Percentiles rank a stretch among this genome's conserved stretches.
These are phyloP conservation scores for Ophion costatus DNA, from an alignment of 2,888 invertebrate genomes.

Conservation along the genomic window DNA sequence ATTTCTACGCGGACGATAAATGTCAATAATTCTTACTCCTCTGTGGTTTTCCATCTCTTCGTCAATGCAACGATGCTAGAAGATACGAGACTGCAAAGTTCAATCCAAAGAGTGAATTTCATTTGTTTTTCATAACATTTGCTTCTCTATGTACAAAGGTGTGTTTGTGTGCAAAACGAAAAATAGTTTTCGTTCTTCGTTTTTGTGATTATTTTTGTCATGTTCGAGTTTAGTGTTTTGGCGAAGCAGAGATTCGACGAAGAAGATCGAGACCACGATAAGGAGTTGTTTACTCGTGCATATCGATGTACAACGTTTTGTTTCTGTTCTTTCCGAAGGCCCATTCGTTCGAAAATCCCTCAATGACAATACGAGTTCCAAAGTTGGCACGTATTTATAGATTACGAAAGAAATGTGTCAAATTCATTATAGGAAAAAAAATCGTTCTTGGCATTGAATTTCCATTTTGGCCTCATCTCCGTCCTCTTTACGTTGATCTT, in stretches of 20 bases:
- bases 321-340: slow-evolving; percentile 2
- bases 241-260: slow-evolving; percentile 13
- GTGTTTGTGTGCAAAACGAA: slow-evolving; percentile 13
- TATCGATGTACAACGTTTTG: slow-evolving; percentile 7
- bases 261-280: slow-evolving; percentile 22
- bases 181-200: slow-evolving; percentile 24
- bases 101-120: slow-evolving; percentile 53
- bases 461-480: too few relatives aligned
- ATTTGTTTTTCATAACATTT: slow-evolving; percentile 19
- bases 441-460: too few relatives aligned
- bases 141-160: slow-evolving; percentile 40
- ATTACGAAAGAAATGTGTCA: neutral
- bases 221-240: slow-evolving; percentile 32
- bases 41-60: neutral
- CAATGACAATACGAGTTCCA: slow-evolving; percentile 47
- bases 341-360: slow-evolving; percentile 2
- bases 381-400: neutral
- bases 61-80: slow-evolving; percentile 10
- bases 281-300: slow-evolving; percentile 10
- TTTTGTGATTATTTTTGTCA: neutral
- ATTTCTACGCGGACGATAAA: too few relatives aligned
- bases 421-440: too few relatives aligned
- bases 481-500: neutral
- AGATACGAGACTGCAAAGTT: slow-evolving; percentile 55
- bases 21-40: too few relatives aligned